Evolutionary conservation across 1,140 invertebrate species (phyloP), one percentile per base, ranked within the genome.

Genomic region (Archivesica marissinica): DNA sequence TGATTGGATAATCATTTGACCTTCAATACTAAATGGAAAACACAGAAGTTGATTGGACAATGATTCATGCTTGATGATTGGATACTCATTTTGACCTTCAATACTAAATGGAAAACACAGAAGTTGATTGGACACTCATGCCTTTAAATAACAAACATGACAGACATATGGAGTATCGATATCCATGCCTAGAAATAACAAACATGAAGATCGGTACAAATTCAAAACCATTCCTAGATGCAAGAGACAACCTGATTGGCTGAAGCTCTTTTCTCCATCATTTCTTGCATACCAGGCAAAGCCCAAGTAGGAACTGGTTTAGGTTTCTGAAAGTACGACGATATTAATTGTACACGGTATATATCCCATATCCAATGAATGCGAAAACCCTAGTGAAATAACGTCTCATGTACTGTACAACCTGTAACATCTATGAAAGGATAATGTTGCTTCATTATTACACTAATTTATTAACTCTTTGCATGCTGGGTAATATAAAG

Each of bases 241-340:
- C 41, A 61, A 82, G 25, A 82, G 72, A 66, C 41, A 77, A 85
- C 82, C 82, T 85, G 72, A 77, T 85, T 66, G 74, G 82, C 66
- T 39, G 82, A 52, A 25, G 72, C 66, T 74, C 50, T 64, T 77
- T 85, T 85, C 44, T 85, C 74, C 82, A 85, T 85, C 59, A 85
- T 77, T 77, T 85, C 82, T 61, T 85, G 38, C 54, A 85, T 85
- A 68, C 82, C 82, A 33, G 82, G 82, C 23, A 85, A 77, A 41
- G 70, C 72, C 82, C 82, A 85, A 3, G 59, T 85, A 39, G 74
- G 72, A 54, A 76, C 54, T 11, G 82, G 82, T 64, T 64, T 64
- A 17, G 59, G 59, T 20, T 64, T 64, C 59, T 64, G 59, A 64
- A 64, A 64, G n/a, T n/a, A n/a, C n/a, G n/a, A n/a, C n/a, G n/a